These are phyloP conservation scores for Narcine bancroftii DNA, from an alignment of 2,113 vertebrate species.

Conservation along the genomic window DNA sequence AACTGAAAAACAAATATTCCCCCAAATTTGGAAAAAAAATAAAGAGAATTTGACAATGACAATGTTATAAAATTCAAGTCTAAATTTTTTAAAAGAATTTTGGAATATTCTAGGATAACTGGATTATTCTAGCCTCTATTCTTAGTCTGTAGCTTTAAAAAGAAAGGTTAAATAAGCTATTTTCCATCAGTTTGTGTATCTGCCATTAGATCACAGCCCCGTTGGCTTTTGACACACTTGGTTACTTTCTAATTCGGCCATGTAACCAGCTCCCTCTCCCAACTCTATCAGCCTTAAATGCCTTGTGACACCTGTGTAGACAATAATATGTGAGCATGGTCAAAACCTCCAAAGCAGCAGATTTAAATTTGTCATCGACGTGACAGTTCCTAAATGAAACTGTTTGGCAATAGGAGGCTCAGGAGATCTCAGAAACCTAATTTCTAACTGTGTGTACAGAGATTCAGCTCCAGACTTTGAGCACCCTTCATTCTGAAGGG, in stretches of 20 bases:
- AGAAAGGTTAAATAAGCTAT: conserved; percentile 7
- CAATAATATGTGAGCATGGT: conserved; percentile 38
- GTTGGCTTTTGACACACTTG: conserved; percentile 38
- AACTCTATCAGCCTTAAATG: conserved; percentile 34
- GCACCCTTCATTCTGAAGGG: neutral
- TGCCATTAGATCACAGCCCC: conserved; percentile 19
- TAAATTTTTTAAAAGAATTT: neutral
- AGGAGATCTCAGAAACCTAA: conserved; percentile 34
- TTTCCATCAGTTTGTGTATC: conserved; percentile 22
- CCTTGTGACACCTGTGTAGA: conserved; percentile 37
- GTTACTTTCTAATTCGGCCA: conserved; percentile 38
- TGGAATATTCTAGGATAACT: neutral
- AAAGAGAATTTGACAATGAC: neutral
- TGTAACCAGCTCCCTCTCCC: neutral
- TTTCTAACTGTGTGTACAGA: conserved; percentile 26
- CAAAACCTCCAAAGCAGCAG: conserved; percentile 36
- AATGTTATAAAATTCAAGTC: neutral
- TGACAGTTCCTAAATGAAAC: conserved; percentile 38
- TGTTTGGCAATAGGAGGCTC: neutral
- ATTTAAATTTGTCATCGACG: conserved; percentile 38
- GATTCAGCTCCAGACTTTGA: neutral
- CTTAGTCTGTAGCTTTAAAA: neutral
- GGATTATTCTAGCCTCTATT: neutral
- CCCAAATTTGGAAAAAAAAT: neutral
- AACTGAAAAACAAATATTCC: neutral